Evolutionary conservation across 2,113 vertebrate species (phyloP), one percentile per base, ranked within the genome.

Genomic region (Pyrgilauda ruficollis): DNA sequence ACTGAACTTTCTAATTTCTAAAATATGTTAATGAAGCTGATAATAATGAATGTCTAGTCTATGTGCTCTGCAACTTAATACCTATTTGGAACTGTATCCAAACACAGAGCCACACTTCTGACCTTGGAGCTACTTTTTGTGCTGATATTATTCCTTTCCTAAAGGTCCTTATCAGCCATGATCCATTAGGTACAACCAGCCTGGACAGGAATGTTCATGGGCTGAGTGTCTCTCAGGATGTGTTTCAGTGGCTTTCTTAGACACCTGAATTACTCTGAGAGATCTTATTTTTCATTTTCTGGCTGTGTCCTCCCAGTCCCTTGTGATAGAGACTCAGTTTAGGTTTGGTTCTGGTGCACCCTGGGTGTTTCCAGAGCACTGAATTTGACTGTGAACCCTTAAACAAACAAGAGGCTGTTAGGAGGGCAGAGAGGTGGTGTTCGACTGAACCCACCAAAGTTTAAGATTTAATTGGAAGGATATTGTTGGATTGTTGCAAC

Each of bases 401-500:
- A 53, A 59, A 26, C 75, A 88, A 90, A 43, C 53, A 59, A 33
- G 64, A 80, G 72, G 44, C 13, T 56, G 14, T 68, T 46, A 53
- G 1, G 46, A 72, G 81, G 91, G 76, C 81, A 94, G 81, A 96
- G 46, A 89, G 85, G 49, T 93, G 79, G 75, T 24, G 23, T 85
- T 89, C 0, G 0, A 64, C 75, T 91, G 69, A 94, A 92, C 86
- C 55, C 46, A 79, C 75, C 35, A 20, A 94, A 67, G 88, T 94
- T 93, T 91, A 84, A 50, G 79, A 83, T 84, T 68, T 97, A 95
- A 95, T 95, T 94, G 66, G 88, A 95, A 96, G 81, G 96, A 95
- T 96, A 90, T 95, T 94, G 94, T 96, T 96, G 90, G 84, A 94
- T 91, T 95, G 94, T 96, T 96, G 93, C 78, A 94, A 93, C 94